Conservation (phyloP, 92 coral and sea anemone genomes). For the Actinostola sp. region DNA sequence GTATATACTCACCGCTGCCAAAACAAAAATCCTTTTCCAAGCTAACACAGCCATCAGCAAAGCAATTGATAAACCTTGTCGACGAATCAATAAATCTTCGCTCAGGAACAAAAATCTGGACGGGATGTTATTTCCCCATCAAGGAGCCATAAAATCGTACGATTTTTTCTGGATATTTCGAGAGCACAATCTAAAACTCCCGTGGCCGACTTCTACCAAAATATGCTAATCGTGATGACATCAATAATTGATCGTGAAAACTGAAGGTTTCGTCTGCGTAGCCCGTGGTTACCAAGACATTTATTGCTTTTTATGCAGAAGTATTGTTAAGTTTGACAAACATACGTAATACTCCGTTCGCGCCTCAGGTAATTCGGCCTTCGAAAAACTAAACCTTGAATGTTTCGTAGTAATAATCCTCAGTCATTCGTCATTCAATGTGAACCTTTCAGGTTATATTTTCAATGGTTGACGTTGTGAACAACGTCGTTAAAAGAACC, state of each 20-base stretch:
- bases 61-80: not conserved
- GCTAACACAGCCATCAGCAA: not conserved
- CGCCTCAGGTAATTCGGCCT: no score
- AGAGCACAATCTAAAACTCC: not conserved
- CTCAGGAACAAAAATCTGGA: not conserved
- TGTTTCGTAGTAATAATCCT: no score
- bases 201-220: not conserved
- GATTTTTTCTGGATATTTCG: not conserved
- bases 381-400: no score
- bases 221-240: slow-evolving; percentile 31
- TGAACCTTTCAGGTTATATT: no score
- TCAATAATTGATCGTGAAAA: slow-evolving; percentile 24
- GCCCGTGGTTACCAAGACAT: not conserved
- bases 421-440: no score
- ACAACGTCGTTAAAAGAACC: no score
- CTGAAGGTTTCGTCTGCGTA: slow-evolving; percentile 21
- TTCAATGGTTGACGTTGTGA: no score
- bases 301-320: not conserved
- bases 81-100: not conserved
- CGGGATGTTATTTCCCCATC: not conserved
- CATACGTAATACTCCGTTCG: no score
- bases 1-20: not conserved
- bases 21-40: not conserved
- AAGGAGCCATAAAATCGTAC: not conserved
- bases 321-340: no score